phyloP scores from a whole-genome alignment of 2,797 vertebrate species.

The Clarias pachynema region DNA sequence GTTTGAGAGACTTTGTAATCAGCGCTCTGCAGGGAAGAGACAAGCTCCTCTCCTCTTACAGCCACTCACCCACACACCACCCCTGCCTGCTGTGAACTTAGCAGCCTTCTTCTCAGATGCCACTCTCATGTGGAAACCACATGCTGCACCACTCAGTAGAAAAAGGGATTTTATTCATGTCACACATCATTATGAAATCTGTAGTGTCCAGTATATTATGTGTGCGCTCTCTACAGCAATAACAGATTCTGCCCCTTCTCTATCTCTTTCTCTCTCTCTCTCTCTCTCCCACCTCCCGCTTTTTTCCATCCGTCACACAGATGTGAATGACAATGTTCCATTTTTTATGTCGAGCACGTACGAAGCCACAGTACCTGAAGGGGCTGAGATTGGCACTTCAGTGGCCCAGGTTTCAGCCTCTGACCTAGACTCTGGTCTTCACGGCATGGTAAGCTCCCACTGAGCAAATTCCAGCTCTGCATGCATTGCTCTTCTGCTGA shows the following conservation, averaged over 20 bases:
- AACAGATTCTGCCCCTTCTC: background rate
- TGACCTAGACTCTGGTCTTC: constrained; percentile 85
- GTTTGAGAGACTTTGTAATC: constrained; percentile 54
- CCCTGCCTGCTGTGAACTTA: constrained; percentile 31
- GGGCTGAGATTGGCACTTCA: constrained; percentile 77
- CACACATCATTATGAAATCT: background rate
- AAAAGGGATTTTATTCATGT: constrained; percentile 17
- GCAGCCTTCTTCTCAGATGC: constrained; percentile 26
- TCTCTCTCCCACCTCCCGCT: background rate
- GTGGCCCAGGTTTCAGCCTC: constrained; percentile 83
- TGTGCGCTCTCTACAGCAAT: constrained; percentile 5
- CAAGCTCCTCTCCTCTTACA: constrained; percentile 29
- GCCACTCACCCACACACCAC: constrained; percentile 38
- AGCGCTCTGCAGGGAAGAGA: constrained; percentile 41
- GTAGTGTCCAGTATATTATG: constrained; percentile 8
- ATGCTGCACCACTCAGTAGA: background rate
- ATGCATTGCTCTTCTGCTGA: background rate
- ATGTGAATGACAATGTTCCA: constrained; percentile 91
- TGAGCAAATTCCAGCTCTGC: background rate
- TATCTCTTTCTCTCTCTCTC: background rate
- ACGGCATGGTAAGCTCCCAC: constrained; percentile 78
- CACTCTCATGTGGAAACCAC: constrained; percentile 11
- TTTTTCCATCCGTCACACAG: constrained; percentile 64
- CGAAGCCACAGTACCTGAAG: constrained; percentile 85
- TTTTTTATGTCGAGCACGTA: constrained; percentile 88